Percentiles rank a stretch among this genome's conserved stretches.
These are phyloP conservation scores for Amphimallon solstitiale DNA, from an alignment of 2,888 invertebrate genomes.

Conservation along the genomic window DNA sequence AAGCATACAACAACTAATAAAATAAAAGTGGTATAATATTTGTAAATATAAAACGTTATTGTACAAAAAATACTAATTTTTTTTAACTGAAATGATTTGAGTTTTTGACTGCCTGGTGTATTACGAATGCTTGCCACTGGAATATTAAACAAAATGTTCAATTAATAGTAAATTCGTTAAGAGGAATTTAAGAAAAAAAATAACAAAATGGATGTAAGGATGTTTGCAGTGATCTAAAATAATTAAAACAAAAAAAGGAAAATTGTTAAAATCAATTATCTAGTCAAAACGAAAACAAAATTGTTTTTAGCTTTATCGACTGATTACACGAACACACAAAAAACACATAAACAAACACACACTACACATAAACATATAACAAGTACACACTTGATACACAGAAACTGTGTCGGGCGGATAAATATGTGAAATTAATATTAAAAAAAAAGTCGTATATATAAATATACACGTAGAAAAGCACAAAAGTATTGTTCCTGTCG, in stretches of 20 bases:
- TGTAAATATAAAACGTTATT: background rate
- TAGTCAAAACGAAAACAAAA: constrained; percentile 28
- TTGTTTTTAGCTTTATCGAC: constrained; percentile 40
- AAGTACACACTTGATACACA: background rate
- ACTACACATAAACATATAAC: background rate
- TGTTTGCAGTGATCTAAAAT: constrained; percentile 59
- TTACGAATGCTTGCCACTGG: constrained; percentile 26
- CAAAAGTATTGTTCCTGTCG: constrained; percentile 36
- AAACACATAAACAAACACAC: background rate
- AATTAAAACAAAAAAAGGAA: constrained; percentile 11
- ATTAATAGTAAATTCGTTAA: background rate
- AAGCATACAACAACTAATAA: background rate
- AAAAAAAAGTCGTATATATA: background rate
- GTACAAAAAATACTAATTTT: constrained; percentile 1
- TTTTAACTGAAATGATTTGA: background rate
- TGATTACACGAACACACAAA: constrained; percentile 26
- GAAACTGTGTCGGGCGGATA: constrained; percentile 2
- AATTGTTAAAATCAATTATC: constrained; percentile 29
- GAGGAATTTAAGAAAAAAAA: constrained; percentile 25
- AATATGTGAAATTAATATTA: background rate
- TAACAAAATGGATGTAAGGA: constrained; percentile 47
- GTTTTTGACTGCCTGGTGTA: constrained; percentile 19
- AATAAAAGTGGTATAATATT: constrained; percentile 5
- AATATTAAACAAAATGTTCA: background rate
- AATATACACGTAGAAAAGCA: constrained; percentile 12